Conservation (phyloP, 37 sponge, comb jelly and placozoan species). For the Chondrilla cf. caribensis region DNA sequence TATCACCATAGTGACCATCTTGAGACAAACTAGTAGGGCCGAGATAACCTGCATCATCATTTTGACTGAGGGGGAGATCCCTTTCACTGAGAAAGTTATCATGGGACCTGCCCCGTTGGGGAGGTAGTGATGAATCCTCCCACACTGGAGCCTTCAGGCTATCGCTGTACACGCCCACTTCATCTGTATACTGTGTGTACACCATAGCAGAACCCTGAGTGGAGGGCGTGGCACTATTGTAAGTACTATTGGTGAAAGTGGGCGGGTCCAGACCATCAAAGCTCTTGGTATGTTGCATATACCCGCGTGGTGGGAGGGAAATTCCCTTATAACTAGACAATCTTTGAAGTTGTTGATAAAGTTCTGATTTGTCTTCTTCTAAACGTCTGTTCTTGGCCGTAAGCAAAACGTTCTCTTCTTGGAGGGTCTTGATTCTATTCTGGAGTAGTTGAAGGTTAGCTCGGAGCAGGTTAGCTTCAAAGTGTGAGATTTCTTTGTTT, state of each 20-base stretch:
- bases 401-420: conserved; percentile 8
- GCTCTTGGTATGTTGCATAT: neutral
- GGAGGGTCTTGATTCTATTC: conserved; percentile 1
- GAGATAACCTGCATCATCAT: neutral
- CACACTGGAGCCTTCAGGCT: conserved; percentile 1
- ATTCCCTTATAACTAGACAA: no score
- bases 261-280: neutral
- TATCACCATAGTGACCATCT: no score
- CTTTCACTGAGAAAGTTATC: neutral
- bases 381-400: neutral
- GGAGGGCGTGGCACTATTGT: conserved; percentile 9
- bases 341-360: neutral
- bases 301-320: no score
- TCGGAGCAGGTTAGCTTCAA: neutral
- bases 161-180: conserved; percentile 20
- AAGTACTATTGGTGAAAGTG: neutral
- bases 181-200: neutral
- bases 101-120: neutral
- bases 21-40: neutral
- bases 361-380: neutral
- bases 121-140: neutral
- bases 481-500: neutral
- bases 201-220: neutral
- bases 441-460: conserved; percentile 5
- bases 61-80: neutral